A percentile compares a stretch with the other conserved stretches of the same genome.
Conservation (phyloP, 2,888 invertebrate species). For the Patella depressa region DNA sequence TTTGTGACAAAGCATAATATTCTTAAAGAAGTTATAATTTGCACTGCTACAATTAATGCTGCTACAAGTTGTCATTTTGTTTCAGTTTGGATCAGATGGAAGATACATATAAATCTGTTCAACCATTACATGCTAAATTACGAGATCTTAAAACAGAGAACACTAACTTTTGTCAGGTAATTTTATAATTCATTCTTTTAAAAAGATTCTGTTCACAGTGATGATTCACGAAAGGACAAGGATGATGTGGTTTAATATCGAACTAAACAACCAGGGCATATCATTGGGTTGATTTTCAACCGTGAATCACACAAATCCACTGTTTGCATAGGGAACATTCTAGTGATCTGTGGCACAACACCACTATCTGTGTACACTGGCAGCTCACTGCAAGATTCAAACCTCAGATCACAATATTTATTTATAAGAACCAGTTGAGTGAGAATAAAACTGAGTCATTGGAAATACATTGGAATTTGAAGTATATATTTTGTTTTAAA, state of each 20-base stretch:
- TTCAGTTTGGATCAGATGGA: constrained; percentile 84
- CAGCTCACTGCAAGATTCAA: too few species aligned
- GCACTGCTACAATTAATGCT: not conserved
- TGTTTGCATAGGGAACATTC: too few species aligned
- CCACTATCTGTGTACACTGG: too few species aligned
- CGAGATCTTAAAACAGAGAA: constrained; percentile 92
- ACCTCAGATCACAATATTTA: too few species aligned
- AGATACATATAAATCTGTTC: constrained; percentile 81
- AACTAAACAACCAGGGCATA: not conserved
- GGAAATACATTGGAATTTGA: not conserved
- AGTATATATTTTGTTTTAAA: constrained; percentile 45
- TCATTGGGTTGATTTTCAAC: too few species aligned
- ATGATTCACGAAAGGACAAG: not conserved
- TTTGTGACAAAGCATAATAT: too few species aligned
- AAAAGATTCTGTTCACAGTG: not conserved
- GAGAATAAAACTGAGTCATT: too few species aligned
- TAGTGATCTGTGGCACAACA: too few species aligned
- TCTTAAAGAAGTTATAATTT: not conserved
- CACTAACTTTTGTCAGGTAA: constrained; percentile 88
- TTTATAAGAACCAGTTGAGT: too few species aligned
- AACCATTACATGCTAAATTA: constrained; percentile 84
- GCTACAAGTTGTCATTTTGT: constrained; percentile 17
- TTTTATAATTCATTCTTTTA: not conserved
- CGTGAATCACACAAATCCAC: too few species aligned
- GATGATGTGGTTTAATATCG: not conserved